A percentile compares a stretch with the other conserved stretches of the same genome.
Conservation (phyloP, 2,888 invertebrate genomes). For the Dorcus hopei region DNA sequence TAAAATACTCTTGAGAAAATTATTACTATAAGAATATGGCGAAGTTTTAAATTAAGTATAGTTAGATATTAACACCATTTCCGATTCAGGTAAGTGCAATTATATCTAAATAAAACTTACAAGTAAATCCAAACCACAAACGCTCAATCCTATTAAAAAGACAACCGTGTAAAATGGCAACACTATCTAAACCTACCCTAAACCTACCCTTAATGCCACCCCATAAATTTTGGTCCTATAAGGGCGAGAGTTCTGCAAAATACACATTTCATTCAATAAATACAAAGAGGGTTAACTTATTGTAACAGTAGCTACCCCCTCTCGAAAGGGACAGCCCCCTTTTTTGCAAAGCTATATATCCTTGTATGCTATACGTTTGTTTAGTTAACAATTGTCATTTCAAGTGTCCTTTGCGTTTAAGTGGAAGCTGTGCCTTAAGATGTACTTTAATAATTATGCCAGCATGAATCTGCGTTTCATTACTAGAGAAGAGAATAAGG, state of each 20-base stretch:
- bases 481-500: slow-evolving; percentile 10
- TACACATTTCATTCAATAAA: slow-evolving; percentile 46
- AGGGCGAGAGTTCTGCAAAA: slow-evolving; percentile 32
- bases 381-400: slow-evolving; percentile 41
- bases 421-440: slow-evolving; percentile 19
- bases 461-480: neutral
- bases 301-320: slow-evolving; percentile 46
- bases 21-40: neutral
- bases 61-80: neutral
- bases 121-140: slow-evolving; percentile 43
- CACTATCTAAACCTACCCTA: slow-evolving; percentile 24
- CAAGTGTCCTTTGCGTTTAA: slow-evolving; percentile 31
- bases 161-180: slow-evolving; percentile 47
- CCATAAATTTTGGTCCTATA: slow-evolving; percentile 26
- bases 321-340: slow-evolving; percentile 45
- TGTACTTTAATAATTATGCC: slow-evolving; percentile 17
- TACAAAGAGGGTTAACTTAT: slow-evolving; percentile 46
- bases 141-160: slow-evolving; percentile 36
- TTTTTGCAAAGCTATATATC: slow-evolving; percentile 39
- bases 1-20: neutral
- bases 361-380: slow-evolving; percentile 41
- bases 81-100: neutral
- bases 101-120: slow-evolving; percentile 17
- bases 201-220: slow-evolving; percentile 35
- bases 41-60: too few relatives aligned